These are phyloP conservation scores for Polypterus senegalus DNA, from an alignment of 2,113 vertebrate genomes.

Conservation along the genomic window DNA sequence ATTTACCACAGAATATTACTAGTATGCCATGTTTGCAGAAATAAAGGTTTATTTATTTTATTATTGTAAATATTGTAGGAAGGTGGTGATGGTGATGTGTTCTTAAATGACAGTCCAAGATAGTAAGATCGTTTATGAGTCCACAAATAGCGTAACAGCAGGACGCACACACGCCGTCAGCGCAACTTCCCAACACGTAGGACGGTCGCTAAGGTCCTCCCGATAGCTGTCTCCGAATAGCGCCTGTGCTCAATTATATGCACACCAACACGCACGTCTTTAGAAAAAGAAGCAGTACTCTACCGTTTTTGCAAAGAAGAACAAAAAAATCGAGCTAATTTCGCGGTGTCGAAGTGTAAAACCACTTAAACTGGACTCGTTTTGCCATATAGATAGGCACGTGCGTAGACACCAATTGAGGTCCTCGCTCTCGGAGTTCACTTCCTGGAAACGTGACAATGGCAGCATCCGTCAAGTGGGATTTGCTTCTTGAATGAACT, in stretches of 20 bases:
- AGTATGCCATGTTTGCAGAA: too few relatives aligned
- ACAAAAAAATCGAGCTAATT: background rate
- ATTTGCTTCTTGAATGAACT: background rate
- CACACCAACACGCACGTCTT: background rate
- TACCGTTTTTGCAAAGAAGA: background rate
- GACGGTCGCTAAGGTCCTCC: too few relatives aligned
- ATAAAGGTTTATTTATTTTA: too few relatives aligned
- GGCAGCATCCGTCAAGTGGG: conserved; percentile 4
- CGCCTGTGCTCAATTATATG: background rate
- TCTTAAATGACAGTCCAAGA: too few relatives aligned
- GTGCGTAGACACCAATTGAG: conserved; percentile 2
- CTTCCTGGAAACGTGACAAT: conserved; percentile 19
- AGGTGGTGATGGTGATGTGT: too few relatives aligned
- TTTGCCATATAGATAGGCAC: background rate
- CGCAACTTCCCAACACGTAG: too few relatives aligned
- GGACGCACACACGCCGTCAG: too few relatives aligned
- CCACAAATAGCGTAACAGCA: too few relatives aligned
- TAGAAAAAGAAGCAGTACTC: background rate
- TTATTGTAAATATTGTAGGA: too few relatives aligned
- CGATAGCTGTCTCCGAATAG: too few relatives aligned
- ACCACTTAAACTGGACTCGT: background rate
- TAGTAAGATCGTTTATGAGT: too few relatives aligned
- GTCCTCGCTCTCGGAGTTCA: background rate
- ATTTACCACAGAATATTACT: too few relatives aligned
- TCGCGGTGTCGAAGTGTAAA: background rate